Base-by-base conservation (phyloP, 1,140 invertebrate genomes). In the Brachionus asplanchnoidis region DNA sequence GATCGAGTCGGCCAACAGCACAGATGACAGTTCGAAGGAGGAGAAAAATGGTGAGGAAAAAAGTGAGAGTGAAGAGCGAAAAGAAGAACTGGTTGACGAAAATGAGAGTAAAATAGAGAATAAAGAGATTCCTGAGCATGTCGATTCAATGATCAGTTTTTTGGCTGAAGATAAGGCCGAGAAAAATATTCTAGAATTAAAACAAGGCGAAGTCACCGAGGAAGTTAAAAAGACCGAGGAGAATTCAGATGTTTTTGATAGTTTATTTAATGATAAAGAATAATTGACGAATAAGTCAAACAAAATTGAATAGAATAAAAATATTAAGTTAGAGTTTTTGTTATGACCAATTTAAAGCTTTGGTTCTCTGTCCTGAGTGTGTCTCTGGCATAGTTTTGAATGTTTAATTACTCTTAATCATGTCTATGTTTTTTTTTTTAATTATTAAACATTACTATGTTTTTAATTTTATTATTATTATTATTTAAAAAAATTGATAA, bases 161-260 rank as follows among this genome's bases (percentile, higher is more conserved):
- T 50, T 77, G 42, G 32, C 12, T 53, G 40, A 50, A 5, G 23
- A 50, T 8, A 50, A 26, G 32, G n/a, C 3, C 2, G 73, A 50
- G 14, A 36, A 50, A 3, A 46, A 46, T 50, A 50, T 11, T 20
- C 42, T 20, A 26, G 73, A 40, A 14, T 42, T 23, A 40, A 42
- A 42, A 73, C 6, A 20, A 46, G 9, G 20, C 9, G 5, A 60
- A 20, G 17, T 9, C 20, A 7, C 53, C 7, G 36, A n/a, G 14
- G 32, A 73, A 70, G 40, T 14, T 11, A 42, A 73, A 12, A 73
- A 28, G 1, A n/a, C 36, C 11, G 73, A 77, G 17, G 73, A 77
- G 12, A 77, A 75, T 75, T n/a, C 70, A 17, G 36, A 77, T 77
- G 73, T 77, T 20, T 77, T 77, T 23, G 73, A 77, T 50, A 77